These are phyloP conservation scores for Alfaro cultratus DNA, from an alignment of 2,797 vertebrate species.

Conservation along the genomic window DNA sequence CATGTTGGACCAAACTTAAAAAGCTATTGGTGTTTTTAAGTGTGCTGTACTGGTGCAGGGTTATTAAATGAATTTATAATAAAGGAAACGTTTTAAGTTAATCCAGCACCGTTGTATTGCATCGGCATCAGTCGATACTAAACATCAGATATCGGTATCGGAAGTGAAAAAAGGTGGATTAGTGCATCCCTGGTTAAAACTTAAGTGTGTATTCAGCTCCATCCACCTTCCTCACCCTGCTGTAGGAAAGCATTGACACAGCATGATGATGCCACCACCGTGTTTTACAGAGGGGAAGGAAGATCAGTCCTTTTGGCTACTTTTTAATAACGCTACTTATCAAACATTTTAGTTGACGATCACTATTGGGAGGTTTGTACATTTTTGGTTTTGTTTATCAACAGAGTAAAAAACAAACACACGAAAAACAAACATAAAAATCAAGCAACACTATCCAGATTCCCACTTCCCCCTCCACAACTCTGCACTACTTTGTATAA, in stretches of 20 bases:
- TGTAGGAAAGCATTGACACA: neutral
- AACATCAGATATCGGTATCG: no score
- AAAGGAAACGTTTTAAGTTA: no score
- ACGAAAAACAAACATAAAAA: neutral
- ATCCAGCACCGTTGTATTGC: no score
- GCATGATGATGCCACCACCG: neutral
- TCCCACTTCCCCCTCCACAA: neutral
- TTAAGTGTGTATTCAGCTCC: no score
- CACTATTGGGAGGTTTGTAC: neutral
- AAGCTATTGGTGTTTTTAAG: no score
- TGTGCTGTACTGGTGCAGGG: no score
- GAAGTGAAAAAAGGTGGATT: no score
- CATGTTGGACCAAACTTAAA: no score
- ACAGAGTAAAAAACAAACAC: neutral
- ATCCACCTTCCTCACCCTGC: neutral
- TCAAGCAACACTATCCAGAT: neutral
- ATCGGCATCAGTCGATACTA: no score
- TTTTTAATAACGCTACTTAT: neutral
- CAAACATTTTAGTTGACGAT: neutral
- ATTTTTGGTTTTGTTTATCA: neutral
- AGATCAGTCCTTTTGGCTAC: neutral
- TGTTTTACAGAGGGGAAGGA: constrained; percentile 32
- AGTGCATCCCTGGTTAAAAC: no score
- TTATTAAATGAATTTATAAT: no score
- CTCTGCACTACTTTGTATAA: neutral